phyloP scores from a whole-genome alignment of 1,140 invertebrate species.

The Macrobrachium nipponense region DNA sequence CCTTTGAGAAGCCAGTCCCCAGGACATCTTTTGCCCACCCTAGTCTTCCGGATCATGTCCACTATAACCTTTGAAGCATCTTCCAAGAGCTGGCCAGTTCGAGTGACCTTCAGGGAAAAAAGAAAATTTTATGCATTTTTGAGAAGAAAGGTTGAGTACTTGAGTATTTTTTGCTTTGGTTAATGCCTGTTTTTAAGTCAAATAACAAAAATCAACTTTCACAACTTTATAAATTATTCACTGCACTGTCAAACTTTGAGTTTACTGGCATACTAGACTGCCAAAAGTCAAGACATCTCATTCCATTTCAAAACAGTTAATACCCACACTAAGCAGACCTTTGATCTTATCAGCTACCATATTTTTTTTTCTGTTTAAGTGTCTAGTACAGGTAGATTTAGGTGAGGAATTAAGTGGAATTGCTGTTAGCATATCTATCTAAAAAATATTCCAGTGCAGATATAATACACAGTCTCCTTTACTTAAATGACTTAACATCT shows the following conservation, averaged over 20 bases:
- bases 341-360: too few species aligned
- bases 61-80: conserved; percentile 46
- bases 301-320: too few species aligned
- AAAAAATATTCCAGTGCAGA: too few species aligned
- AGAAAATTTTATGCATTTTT: not conserved
- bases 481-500: too few species aligned
- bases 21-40: conserved; percentile 58
- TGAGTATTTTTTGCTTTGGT: not conserved
- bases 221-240: too few species aligned
- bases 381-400: too few species aligned
- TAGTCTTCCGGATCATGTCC: conserved; percentile 54
- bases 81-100: conserved; percentile 56
- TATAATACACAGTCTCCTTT: too few species aligned
- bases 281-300: too few species aligned
- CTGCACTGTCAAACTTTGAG: too few species aligned
- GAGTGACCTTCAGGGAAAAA: conserved; percentile 44
- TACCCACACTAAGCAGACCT: too few species aligned
- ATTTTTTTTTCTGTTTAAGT: too few species aligned
- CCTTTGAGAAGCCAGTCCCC: conserved; percentile 55
- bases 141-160: not conserved
- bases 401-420: not conserved
- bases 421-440: not conserved
- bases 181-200: not conserved
- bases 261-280: too few species aligned
- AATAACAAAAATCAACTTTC: not conserved